Evolutionary conservation across 2,113 vertebrate species (phyloP).

Genomic region (western clawed frog (Xenopus tropicalis)): UCB_Xtro_10.0 CM004445.2:30100501-30101000

Average conservation of each 20-base stretch:
- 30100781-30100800: no score
- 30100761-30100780: no score
- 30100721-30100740: not conserved
- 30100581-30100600: constrained; percentile 30
- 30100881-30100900: no score
- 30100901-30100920: no score
- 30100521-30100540: constrained; percentile 21
- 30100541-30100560: constrained; percentile 38
- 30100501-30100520: constrained; percentile 43
- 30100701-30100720: not conserved
- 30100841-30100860: no score
- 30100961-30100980: no score
- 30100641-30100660: not conserved
- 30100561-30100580: constrained; percentile 37
- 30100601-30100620: constrained; percentile 23
- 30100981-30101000: no score
- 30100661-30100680: constrained; percentile 1
- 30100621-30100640: constrained; percentile 10
- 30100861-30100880: no score
- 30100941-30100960: no score
- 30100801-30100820: no score
- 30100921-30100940: no score
- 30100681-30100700: not conserved
- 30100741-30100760: not conserved
- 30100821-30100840: no score